phyloP scores from a whole-genome alignment of 1,140 invertebrate genomes.

The Drosophila orena region DNA sequence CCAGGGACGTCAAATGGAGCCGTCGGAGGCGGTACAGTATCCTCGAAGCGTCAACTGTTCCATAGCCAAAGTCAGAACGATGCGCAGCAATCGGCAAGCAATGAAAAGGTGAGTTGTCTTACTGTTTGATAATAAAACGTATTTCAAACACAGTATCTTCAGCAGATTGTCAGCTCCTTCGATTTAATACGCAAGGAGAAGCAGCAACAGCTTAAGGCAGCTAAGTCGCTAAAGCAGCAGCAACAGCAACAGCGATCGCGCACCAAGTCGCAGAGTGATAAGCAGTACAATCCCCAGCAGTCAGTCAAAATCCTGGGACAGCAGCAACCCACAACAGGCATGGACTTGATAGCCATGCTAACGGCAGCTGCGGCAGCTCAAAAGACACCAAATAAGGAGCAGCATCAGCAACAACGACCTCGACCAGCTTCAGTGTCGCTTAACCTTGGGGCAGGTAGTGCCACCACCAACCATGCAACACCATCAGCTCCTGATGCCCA shows the following conservation, averaged over 20 bases:
- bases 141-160: background rate
- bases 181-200: slow-evolving; percentile 83
- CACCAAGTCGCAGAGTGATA: slow-evolving; percentile 66
- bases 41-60: slow-evolving; percentile 77
- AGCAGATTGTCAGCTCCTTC: slow-evolving; percentile 81
- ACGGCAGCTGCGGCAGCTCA: slow-evolving; percentile 71
- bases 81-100: slow-evolving; percentile 69
- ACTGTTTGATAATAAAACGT: background rate
- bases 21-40: slow-evolving; percentile 18
- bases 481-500: slow-evolving; percentile 28
- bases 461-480: slow-evolving; percentile 4
- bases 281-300: slow-evolving; percentile 58
- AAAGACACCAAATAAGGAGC: slow-evolving; percentile 53
- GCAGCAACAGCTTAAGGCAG: slow-evolving; percentile 71
- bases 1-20: slow-evolving; percentile 20
- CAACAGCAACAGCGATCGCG: slow-evolving; percentile 60
- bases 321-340: slow-evolving; percentile 59
- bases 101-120: slow-evolving; percentile 59
- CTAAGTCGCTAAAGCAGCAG: slow-evolving; percentile 66
- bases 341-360: slow-evolving; percentile 71
- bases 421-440: slow-evolving; percentile 77
- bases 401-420: slow-evolving; percentile 56
- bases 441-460: slow-evolving; percentile 41
- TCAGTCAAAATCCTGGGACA: slow-evolving; percentile 33
- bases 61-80: slow-evolving; percentile 82